Evolutionary conservation across 2,888 invertebrate genomes (phyloP), one percentile per base, ranked within the genome.

Genomic region (Melanostoma scalare): DNA sequence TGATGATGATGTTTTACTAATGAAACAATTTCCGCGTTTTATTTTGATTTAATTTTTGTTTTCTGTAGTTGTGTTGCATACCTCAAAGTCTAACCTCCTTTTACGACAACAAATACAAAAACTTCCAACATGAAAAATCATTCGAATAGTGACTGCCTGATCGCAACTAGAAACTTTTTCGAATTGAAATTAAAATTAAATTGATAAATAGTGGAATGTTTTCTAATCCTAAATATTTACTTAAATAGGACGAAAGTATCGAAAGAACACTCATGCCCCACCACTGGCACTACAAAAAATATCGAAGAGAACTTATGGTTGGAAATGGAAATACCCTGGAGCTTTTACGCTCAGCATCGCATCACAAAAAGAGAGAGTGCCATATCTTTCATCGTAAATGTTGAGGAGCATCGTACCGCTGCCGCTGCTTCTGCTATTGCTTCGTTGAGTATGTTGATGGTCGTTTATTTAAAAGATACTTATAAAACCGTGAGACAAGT

Each of bases 391-490:
- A 78, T 69, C 63, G 58, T 52, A 31, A 61, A 58, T 42, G 38
- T 50, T 31, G 46, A 65, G 76, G 67, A 82, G 63, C 55, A 72
- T 60, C 48, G 20, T 63, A 61, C 63, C 61, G 33, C 55, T 61
- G 50, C 44, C 48, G n/a, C 31, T 20, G 50, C 48, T 48, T 38
- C 35, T 33, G 42, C 42, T 42, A 38, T 30, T 71, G 65, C 60
- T 65, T 53, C 40, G 53, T 55, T 71, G 74, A 84, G 60, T 67
- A 56, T 60, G 40, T 63, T 74, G 69, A 53, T 42, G 74, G 65
- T 69, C 33, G 74, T 75, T 79, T 74, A 79, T 71, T 75, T 65
- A 36, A 71, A 84, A 84, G 60, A 84, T 84, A 84, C 84, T 79
- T 84, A 79, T 84, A 84, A 84, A 84, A 79, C 46, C 71, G 53